These are phyloP conservation scores for Lutjanus campechanus DNA, from an alignment of 2,797 vertebrate species.

Conservation along the genomic window DNA sequence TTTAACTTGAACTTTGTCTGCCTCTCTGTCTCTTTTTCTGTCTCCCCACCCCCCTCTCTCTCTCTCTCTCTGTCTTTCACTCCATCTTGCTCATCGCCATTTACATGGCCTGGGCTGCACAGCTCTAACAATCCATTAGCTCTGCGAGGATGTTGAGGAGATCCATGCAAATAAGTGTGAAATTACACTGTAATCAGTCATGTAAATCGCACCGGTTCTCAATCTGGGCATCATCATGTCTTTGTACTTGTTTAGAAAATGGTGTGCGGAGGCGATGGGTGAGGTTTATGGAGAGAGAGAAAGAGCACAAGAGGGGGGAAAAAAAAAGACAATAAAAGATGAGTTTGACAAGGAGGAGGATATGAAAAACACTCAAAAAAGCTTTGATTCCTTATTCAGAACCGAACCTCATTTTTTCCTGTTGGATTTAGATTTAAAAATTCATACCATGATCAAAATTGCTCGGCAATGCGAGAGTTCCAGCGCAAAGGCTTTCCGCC, in stretches of 20 bases:
- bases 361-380: slow-evolving; percentile 51
- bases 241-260: slow-evolving; percentile 63
- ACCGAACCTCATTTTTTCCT: slow-evolving; percentile 64
- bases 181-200: slow-evolving; percentile 82
- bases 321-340: slow-evolving; percentile 53
- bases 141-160: slow-evolving; percentile 62
- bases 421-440: slow-evolving; percentile 68
- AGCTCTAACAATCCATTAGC: slow-evolving; percentile 75
- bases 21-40: slow-evolving; percentile 50
- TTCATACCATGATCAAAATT: slow-evolving; percentile 74
- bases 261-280: slow-evolving; percentile 45
- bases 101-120: slow-evolving; percentile 49
- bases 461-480: slow-evolving; percentile 63
- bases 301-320: background rate
- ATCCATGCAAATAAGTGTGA: slow-evolving; percentile 82
- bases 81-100: slow-evolving; percentile 63
- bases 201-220: slow-evolving; percentile 74
- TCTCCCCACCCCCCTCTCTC: background rate
- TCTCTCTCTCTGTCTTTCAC: slow-evolving; percentile 14
- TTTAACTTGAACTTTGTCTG: slow-evolving; percentile 76
- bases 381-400: slow-evolving; percentile 72
- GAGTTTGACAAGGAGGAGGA: slow-evolving; percentile 52
- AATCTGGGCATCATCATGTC: slow-evolving; percentile 60
- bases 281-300: slow-evolving; percentile 28
- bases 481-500: slow-evolving; percentile 44